Conservation (phyloP, 2,113 vertebrate genomes). For the Arothron firmamentum region DNA sequence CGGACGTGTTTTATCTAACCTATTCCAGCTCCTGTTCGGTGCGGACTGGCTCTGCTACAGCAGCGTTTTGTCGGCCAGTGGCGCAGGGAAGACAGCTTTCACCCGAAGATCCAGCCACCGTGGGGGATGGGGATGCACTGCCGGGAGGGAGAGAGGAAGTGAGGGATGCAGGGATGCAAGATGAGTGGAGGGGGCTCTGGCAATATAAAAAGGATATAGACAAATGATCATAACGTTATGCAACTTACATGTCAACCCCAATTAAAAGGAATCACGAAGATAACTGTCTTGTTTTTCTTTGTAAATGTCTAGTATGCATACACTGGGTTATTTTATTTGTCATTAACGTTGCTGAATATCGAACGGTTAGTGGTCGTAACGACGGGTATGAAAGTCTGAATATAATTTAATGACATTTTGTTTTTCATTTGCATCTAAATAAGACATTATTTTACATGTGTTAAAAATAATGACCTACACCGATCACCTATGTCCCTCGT, state of each 20-base stretch:
- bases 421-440: not conserved
- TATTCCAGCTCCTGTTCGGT: conserved; percentile 38
- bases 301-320: not conserved
- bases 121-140: conserved; percentile 71
- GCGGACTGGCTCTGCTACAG: conserved; percentile 53
- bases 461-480: not conserved
- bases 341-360: no score
- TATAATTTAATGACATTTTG: not conserved
- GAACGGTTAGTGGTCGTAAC: not conserved
- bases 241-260: not conserved
- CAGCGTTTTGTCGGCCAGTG: conserved; percentile 60
- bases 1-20: conserved; percentile 23
- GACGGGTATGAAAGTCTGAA: not conserved
- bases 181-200: conserved; percentile 20
- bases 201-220: conserved; percentile 10
- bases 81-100: conserved; percentile 63
- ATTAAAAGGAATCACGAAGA: not conserved
- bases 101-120: conserved; percentile 62
- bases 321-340: not conserved
- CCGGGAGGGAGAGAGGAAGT: conserved; percentile 46
- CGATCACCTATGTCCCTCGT: not conserved
- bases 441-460: not conserved
- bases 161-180: conserved; percentile 8
- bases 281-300: not conserved
- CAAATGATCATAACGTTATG: not conserved